Evolutionary conservation across 2,888 invertebrate species (phyloP), one percentile per base, ranked within the genome.

Genomic region (Rhabditophanes sp.): DNA sequence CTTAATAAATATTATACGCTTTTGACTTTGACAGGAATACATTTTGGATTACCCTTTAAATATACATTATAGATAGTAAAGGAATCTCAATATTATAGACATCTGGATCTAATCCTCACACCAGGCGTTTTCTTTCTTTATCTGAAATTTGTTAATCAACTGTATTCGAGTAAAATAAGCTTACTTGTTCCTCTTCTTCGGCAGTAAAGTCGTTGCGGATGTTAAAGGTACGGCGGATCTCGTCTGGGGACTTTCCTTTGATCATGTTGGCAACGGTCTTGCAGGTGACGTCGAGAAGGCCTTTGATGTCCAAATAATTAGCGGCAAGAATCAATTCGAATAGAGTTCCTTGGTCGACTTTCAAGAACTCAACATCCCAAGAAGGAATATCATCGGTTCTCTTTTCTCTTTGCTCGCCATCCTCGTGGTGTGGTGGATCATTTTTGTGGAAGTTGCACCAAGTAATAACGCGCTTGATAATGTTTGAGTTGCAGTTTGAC

Each of bases 361-460:
- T 96, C 6, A 99, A 71, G 64, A 96, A 96, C 67, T 96, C 93
- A 0, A 87, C 84, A 72, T 96, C 96, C 96, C 96, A 96, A 0
- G 85, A 84, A 16, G 83, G 83, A 50, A 96, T 96, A 65, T 96
- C 93, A 66, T 96, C 93, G 1, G 93, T 93, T n/a, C 93, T 74
- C 64, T 90, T 93, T 65, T 88, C 87, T 67, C 84, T 84, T 67
- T 83, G 85, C 66, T 93, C 90, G 63, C 90, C 88, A 58, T 96
- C 90, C 6, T 85, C 81, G 56, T 83, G 78, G 35, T 85, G 82
- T 16, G 87, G 84, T 14, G 70, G 67, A 67, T 96, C 93, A 62
- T 96, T 70, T 80, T 69, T 68, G 64, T 73, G 72, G 52, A 70
- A 67, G 11, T 65, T 65, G 50, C 70, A 70, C 68, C 69, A 70